Evolutionary conservation across 2,113 vertebrate species (phyloP), one percentile per base, ranked within the genome.

Genomic region (Malurus cyaneus): DNA sequence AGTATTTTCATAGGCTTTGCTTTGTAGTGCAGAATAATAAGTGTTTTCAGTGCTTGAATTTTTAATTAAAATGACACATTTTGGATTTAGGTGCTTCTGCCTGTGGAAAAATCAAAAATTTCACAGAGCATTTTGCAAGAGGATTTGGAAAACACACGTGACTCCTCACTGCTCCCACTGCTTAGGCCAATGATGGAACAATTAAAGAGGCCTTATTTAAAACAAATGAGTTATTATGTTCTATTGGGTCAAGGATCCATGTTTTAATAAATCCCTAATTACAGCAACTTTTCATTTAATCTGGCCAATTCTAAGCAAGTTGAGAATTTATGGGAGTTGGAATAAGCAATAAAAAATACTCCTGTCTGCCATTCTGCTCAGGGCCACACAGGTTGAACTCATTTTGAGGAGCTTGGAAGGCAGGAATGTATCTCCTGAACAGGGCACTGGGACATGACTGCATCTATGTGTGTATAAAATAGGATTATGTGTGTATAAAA

Each of bases 231-330:
- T 94, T 95, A 39, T 85, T 92, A 88, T 79, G 64, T 69, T 83
- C 81, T 80, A 19, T 56, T 80, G 76, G 88, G 89, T 94, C 92
- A 96, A 89, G 85, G 93, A 94, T 80, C 59, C 89, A 29, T 86
- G 85, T 96, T 94, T 96, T 91, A 96, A 93, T 93, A 97, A 89
- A 96, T 90, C 85, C 72, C 72, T 96, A 95, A 96, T 96, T 96
- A 92, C 69, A 67, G 89, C 47, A 94, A 92, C 92, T 94, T 97
- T 95, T 96, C 85, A 94, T 92, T 96, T 93, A 94, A 95, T 86
- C 86, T 95, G 94, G 88, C 21, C 0, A 94, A 84, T 93, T 94
- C 88, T 78, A 88, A 88, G 82, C 79, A 96, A 94, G 59, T 92
- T 83, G 90, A 96, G 82, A 83, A 96, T 95, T 96, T 96, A 88